These are phyloP conservation scores for Drosophila subobscura DNA, from an alignment of 1,140 invertebrate species.

Conservation along the genomic window DNA sequence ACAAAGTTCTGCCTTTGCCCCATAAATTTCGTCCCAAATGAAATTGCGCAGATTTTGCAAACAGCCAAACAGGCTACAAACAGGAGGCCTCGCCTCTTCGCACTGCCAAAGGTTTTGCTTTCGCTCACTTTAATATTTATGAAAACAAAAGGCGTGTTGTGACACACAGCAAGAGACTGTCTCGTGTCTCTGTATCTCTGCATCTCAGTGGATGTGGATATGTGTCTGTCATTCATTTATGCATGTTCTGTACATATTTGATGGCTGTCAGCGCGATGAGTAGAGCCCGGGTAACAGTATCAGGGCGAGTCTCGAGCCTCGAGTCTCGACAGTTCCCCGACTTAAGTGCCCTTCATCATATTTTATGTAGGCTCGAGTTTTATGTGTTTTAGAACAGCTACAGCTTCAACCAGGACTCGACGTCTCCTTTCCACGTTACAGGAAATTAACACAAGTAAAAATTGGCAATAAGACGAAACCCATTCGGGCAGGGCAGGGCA, in stretches of 20 bases:
- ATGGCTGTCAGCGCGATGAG: conserved; percentile 66
- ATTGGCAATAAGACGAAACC: conserved; percentile 58
- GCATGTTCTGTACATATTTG: conserved; percentile 76
- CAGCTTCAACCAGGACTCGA: conserved; percentile 1
- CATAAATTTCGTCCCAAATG: conserved; percentile 62
- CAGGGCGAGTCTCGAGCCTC: conserved; percentile 38
- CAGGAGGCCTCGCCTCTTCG: conserved; percentile 3
- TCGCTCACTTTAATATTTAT: conserved; percentile 76
- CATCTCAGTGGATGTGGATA: conserved; percentile 9
- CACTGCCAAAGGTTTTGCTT: conserved; percentile 44
- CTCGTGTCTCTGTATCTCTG: conserved; percentile 7
- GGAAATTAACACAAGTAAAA: conserved; percentile 80
- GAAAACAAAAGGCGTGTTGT: conserved; percentile 68
- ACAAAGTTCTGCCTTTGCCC: conserved; percentile 47
- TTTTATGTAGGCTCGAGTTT: conserved; percentile 68
- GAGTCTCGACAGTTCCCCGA: conserved; percentile 15
- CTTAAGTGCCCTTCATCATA: conserved; percentile 79
- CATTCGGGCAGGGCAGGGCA: conserved; percentile 4
- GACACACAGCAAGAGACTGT: conserved; percentile 18
- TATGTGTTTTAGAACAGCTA: conserved; percentile 57
- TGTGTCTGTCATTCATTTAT: conserved; percentile 68
- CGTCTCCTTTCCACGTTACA: conserved; percentile 38
- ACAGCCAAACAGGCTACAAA: conserved; percentile 25
- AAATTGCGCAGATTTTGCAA: conserved; percentile 62
- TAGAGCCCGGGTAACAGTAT: conserved; percentile 17